Percentiles rank a stretch among this genome's conserved stretches.
phyloP scores from a whole-genome alignment of 2,797 vertebrate species.

The Prionace glauca region DNA sequence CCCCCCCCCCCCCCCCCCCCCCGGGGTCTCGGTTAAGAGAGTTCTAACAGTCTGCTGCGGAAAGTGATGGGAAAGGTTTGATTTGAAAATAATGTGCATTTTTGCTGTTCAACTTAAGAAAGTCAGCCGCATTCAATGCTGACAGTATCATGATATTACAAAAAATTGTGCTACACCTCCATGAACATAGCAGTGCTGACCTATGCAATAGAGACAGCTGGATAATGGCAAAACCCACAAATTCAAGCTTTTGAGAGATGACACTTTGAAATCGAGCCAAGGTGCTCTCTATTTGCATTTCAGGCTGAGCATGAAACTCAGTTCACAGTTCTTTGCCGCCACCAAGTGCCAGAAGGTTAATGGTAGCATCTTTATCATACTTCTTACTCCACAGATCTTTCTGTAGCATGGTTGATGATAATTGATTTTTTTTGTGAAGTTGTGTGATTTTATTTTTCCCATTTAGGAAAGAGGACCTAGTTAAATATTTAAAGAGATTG shows the following conservation, averaged over 20 bases:
- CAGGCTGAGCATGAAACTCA: not conserved
- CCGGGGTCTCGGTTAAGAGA: not conserved
- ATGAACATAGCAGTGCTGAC: not conserved
- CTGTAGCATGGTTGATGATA: not conserved
- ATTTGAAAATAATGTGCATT: not conserved
- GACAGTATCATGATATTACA: not conserved
- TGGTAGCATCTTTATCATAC: slow-evolving; percentile 43
- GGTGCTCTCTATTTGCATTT: not conserved
- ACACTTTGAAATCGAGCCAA: not conserved
- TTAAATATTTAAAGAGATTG: not conserved
- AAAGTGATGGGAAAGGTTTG: not conserved
- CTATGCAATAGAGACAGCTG: not conserved
- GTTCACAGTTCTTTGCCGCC: slow-evolving; percentile 77
- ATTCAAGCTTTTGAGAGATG: not conserved
- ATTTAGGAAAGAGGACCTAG: not conserved
- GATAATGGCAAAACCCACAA: not conserved
- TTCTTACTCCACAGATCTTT: slow-evolving; percentile 39
- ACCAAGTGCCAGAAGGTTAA: slow-evolving; percentile 82
- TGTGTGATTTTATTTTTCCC: not conserved
- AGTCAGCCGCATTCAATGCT: not conserved
- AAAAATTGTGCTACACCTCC: not conserved
- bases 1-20: no score
- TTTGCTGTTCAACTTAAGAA: not conserved
- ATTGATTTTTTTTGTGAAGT: not conserved
- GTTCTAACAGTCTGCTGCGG: not conserved